Evolutionary conservation across 2,888 invertebrate species (phyloP).

Genomic region (Chrysolina oricalcia): DNA sequence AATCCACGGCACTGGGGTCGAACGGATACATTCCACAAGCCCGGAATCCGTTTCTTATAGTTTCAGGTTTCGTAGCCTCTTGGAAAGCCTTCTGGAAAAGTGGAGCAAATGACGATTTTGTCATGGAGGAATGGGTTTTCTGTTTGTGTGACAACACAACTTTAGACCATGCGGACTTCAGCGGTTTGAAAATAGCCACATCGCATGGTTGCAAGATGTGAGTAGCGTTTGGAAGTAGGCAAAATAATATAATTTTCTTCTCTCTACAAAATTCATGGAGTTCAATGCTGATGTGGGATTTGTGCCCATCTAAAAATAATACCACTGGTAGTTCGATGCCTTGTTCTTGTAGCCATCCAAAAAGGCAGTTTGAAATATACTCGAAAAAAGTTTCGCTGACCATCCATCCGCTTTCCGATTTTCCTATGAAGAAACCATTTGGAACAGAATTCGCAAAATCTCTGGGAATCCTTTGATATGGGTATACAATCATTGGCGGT

Average conservation of each 20-base stretch:
- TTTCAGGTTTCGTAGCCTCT: background rate
- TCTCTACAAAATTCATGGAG: constrained; percentile 25
- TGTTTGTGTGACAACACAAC: background rate
- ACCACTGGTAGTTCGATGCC: constrained; percentile 16
- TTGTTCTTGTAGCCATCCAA: background rate
- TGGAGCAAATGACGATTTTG: background rate
- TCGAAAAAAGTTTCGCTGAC: constrained; percentile 30
- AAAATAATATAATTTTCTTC: background rate
- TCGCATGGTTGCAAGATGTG: constrained; percentile 13
- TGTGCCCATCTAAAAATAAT: constrained; percentile 30
- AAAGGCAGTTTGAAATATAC: background rate
- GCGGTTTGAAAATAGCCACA: background rate
- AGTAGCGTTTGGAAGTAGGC: constrained; percentile 15
- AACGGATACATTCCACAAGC: constrained; percentile 2
- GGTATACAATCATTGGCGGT: constrained; percentile 57
- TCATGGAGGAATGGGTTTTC: background rate
- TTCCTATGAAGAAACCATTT: constrained; percentile 52
- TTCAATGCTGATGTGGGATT: constrained; percentile 9
- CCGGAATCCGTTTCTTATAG: background rate
- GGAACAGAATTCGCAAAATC: constrained; percentile 55
- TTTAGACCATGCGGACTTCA: constrained; percentile 13
- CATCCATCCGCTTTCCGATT: constrained; percentile 59
- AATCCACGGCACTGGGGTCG: background rate
- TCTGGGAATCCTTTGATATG: constrained; percentile 56
- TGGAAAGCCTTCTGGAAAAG: background rate